Percentiles rank a stretch among this genome's conserved stretches.
These are phyloP conservation scores for Megathymus violae DNA, from an alignment of 1,140 invertebrate genomes.

Conservation along the genomic window DNA sequence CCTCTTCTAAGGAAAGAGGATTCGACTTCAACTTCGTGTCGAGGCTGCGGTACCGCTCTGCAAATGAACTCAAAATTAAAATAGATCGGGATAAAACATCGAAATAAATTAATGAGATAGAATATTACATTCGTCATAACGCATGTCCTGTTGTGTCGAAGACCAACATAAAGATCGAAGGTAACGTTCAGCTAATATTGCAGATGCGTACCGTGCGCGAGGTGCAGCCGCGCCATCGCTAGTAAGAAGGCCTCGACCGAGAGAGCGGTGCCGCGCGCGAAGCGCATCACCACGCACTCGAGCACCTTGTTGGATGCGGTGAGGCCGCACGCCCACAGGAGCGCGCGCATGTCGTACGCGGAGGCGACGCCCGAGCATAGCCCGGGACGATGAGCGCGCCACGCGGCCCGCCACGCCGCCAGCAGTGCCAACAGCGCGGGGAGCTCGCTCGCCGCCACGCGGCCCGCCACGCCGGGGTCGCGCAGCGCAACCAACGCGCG, in stretches of 20 bases:
- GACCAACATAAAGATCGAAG: too few relatives aligned
- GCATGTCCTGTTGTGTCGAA: too few relatives aligned
- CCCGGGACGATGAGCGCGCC: conserved; percentile 71
- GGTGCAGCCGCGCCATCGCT: conserved; percentile 88
- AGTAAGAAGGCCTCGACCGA: conserved; percentile 87
- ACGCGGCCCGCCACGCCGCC: conserved; percentile 68
- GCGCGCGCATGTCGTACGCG: conserved; percentile 86
- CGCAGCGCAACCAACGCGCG: conserved; percentile 42
- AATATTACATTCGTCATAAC: too few relatives aligned
- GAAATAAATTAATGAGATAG: too few relatives aligned
- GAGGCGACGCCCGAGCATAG: conserved; percentile 85
- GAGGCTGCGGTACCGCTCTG: too few relatives aligned
- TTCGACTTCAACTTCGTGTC: too few relatives aligned
- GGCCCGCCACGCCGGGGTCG: conserved; percentile 77
- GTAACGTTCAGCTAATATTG: too few relatives aligned
- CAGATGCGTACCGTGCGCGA: conserved; percentile 89
- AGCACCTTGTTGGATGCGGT: conserved; percentile 90
- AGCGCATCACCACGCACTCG: conserved; percentile 88
- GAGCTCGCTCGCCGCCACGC: conserved; percentile 83
- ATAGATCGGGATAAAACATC: too few relatives aligned
- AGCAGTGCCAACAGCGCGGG: conserved; percentile 87
- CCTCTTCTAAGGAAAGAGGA: too few relatives aligned
- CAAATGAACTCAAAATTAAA: too few relatives aligned
- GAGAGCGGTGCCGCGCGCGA: conserved; percentile 86
- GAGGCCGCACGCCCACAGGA: conserved; percentile 88